Conservation (phyloP, 2,797 vertebrate species). For the Pangasius mekongensis region DNA sequence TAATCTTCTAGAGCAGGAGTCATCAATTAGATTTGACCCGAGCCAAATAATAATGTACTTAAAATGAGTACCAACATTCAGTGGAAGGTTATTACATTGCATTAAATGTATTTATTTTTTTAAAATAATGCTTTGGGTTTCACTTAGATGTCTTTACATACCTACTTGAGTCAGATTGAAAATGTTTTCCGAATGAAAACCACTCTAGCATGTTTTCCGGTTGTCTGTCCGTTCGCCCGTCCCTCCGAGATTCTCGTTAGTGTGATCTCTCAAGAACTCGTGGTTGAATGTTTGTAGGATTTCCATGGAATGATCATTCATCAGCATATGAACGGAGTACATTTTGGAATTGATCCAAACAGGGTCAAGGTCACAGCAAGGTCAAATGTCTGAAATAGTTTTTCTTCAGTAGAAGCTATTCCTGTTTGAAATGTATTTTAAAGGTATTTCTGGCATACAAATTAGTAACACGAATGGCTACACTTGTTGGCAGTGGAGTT, state of each 20-base stretch:
- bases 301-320: not conserved
- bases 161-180: not conserved
- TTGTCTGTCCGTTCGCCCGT: too few species aligned
- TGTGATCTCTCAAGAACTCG: not conserved
- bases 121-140: not conserved
- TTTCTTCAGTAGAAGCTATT: not conserved
- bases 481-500: not conserved
- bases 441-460: not conserved
- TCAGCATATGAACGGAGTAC: not conserved
- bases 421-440: not conserved
- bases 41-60: slow-evolving; percentile 12
- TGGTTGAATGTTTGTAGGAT: not conserved
- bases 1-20: not conserved
- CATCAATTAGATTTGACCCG: slow-evolving; percentile 19
- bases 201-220: not conserved
- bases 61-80: not conserved
- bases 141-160: not conserved
- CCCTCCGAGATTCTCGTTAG: not conserved
- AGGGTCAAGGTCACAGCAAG: not conserved
- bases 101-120: not conserved
- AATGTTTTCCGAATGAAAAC: not conserved
- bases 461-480: too few species aligned
- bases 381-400: not conserved
- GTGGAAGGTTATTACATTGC: not conserved
- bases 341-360: not conserved